Evolutionary conservation across 2,888 invertebrate genomes (phyloP).

Genomic region (Megamerina dolium): DNA sequence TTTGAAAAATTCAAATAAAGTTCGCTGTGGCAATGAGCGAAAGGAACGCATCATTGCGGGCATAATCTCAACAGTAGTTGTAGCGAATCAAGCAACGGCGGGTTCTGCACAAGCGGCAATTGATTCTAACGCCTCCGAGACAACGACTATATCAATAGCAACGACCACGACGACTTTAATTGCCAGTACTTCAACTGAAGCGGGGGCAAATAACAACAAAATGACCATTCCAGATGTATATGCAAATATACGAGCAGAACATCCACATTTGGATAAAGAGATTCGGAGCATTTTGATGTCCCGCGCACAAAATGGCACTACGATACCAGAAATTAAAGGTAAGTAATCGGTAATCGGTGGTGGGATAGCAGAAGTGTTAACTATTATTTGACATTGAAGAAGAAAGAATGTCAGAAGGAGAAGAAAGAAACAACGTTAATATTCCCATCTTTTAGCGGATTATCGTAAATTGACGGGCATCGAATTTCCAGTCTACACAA

Average conservation of each 20-base stretch:
- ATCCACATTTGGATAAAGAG: conserved; percentile 38
- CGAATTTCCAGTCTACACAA: conserved; percentile 37
- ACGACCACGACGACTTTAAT: neutral
- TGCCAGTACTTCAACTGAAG: conserved; percentile 2
- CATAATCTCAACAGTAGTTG: too few species aligned
- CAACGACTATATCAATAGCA: conserved; percentile 2
- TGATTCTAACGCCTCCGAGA: conserved; percentile 19
- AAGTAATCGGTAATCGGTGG: conserved; percentile 14
- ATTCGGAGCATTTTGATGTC: conserved; percentile 40
- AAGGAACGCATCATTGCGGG: too few species aligned
- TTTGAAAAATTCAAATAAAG: too few species aligned
- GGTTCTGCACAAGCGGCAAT: too few species aligned
- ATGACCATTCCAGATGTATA: conserved; percentile 26
- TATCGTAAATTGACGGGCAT: conserved; percentile 39
- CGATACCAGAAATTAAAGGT: conserved; percentile 44
- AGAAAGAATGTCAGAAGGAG: neutral
- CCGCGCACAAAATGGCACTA: conserved; percentile 43
- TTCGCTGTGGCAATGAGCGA: too few species aligned
- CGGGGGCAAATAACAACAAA: conserved; percentile 10
- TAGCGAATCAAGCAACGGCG: too few species aligned
- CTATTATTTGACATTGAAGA: neutral
- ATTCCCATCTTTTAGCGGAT: conserved; percentile 31
- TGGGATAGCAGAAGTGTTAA: neutral
- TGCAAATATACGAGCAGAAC: conserved; percentile 33
- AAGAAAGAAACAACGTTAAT: too few species aligned